Evolutionary conservation across 2,888 invertebrate species (phyloP).

Genomic region (Aleiodes leptofemur): DNA sequence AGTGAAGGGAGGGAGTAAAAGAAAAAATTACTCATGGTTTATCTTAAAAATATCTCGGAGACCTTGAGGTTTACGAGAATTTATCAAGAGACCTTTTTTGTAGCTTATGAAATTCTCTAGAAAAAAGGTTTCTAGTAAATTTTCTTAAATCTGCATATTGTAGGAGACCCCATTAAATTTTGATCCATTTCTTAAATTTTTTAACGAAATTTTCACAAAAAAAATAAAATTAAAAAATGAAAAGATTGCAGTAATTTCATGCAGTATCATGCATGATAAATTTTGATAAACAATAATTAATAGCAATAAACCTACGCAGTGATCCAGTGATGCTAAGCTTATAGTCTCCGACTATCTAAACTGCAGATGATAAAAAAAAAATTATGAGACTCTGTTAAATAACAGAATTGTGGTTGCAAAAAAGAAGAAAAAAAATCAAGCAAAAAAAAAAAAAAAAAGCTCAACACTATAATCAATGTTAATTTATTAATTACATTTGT

Average conservation of each 20-base stretch:
- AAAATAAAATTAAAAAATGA: background rate
- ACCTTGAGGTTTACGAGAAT: background rate
- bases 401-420: background rate
- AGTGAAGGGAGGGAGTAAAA: background rate
- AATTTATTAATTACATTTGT: slow-evolving; percentile 46
- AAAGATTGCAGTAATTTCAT: background rate
- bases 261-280: background rate
- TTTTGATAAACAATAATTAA: slow-evolving; percentile 18
- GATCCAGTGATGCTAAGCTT: slow-evolving; percentile 32
- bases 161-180: no score
- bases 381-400: background rate
- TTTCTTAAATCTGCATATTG: no score
- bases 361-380: slow-evolving; percentile 19
- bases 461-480: slow-evolving; percentile 38
- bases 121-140: background rate
- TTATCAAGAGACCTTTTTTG: background rate
- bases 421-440: background rate
- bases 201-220: background rate
- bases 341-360: slow-evolving; percentile 30
- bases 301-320: slow-evolving; percentile 22
- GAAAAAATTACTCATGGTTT: background rate
- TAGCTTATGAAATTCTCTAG: background rate
- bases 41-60: background rate
- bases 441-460: background rate
- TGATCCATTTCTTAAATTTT: no score